Evolutionary conservation across 2,888 invertebrate genomes (phyloP), one percentile per base, ranked within the genome.

Genomic region (Tipula confusa): DNA sequence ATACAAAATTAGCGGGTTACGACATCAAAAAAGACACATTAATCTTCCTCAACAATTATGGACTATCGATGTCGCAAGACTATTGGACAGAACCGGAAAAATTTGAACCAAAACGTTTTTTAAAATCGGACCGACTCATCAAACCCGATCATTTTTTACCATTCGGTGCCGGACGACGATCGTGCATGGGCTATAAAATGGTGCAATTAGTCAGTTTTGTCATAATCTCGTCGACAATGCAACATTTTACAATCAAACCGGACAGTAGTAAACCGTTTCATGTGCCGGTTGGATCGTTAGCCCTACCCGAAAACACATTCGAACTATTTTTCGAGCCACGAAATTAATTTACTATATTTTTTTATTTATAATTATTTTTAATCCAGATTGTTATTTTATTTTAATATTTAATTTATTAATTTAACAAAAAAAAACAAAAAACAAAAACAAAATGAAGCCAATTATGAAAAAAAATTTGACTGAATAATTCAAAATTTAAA

Each of bases 121-220:
- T 93, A n/a, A 89, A 89, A 84, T 89, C 91, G 24, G 92, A 91
- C 0, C 88, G 88, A 81, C 87, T 93, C 13, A 86, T 89, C 2
- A 93, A 93, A 86, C 93, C 93, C 0, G 92, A 93, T 31, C 90
- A 92, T 86, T 94, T 93, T 86, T 87, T 93, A 24, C 94, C 94
- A 0, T 94, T 93, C 87, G 93, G 93, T 0, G 92, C 92, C 3
- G 94, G 93, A 0, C 90, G 92, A 85, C 89, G 93, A 48, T 92
- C 93, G 36, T 94, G 94, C 87, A 92, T 94, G 92, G 94, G 94
- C 0, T 93, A 93, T 88, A 93, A 92, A 87, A 90, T 94, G 89
- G 93, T 93, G 0, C 92, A 93, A 85, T 90, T 92, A 83, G 87
- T 93, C 7, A 90, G 92, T 83, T 92, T 92, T 86, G 89, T 91